Evolutionary conservation across 2,113 vertebrate species (phyloP).

Genomic region (Eudorcas thomsonii): DNA sequence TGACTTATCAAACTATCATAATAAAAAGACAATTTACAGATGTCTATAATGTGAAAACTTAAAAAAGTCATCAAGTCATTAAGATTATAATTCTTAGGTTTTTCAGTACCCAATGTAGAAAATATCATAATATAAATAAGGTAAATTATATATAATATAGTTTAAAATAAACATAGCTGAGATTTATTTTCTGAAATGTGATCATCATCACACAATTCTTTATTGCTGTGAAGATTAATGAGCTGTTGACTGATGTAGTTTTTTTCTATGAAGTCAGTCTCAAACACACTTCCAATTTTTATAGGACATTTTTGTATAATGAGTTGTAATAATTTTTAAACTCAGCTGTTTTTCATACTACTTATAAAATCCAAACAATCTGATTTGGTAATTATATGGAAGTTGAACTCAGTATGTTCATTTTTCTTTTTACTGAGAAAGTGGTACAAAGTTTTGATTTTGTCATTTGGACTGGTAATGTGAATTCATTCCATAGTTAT

Average conservation of each 20-base stretch:
- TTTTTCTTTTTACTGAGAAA: not conserved
- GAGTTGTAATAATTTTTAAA: not conserved
- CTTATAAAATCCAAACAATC: not conserved
- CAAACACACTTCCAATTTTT: not conserved
- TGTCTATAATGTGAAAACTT: not conserved
- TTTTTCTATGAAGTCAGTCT: not conserved
- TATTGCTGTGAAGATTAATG: not conserved
- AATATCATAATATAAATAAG: not conserved
- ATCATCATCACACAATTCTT: not conserved
- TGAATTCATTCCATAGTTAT: not conserved
- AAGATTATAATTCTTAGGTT: not conserved
- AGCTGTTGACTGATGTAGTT: not conserved
- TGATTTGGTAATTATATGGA: not conserved
- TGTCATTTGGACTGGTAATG: not conserved
- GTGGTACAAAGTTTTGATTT: not conserved
- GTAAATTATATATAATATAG: not conserved
- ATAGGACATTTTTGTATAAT: not conserved
- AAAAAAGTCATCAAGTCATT: not conserved
- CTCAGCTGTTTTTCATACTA: not conserved
- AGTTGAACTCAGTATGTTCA: not conserved
- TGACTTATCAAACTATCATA: not conserved
- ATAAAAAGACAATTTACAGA: not conserved
- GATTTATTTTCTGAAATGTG: not conserved
- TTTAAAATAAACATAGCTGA: not conserved
- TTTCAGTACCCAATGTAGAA: not conserved